These are phyloP conservation scores for Acrocyrtus sp. DNA, from an alignment of 2,888 invertebrate genomes.

Conservation along the genomic window DNA sequence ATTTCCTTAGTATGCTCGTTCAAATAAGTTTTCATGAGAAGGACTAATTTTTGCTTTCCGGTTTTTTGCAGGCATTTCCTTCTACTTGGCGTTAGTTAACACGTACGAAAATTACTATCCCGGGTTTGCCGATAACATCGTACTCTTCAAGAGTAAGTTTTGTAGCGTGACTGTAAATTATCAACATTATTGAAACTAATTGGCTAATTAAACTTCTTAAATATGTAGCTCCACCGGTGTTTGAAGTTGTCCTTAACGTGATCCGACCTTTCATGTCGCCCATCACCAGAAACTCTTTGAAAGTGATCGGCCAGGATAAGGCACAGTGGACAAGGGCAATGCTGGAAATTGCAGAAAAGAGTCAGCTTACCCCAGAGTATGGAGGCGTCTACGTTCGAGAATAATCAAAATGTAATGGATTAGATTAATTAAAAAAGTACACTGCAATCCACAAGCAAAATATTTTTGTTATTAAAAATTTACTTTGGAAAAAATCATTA, in stretches of 20 bases:
- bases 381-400: constrained; percentile 34
- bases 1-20: no score
- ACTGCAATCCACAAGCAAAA: no score
- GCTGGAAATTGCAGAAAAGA: constrained; percentile 18
- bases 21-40: neutral
- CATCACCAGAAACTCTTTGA: constrained; percentile 16
- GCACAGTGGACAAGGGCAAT: constrained; percentile 18
- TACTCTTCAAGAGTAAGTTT: constrained; percentile 5
- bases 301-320: constrained; percentile 33
- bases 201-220: no score
- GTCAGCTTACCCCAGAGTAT: constrained; percentile 22
- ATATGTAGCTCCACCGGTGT: constrained; percentile 33
- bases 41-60: no score
- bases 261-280: constrained; percentile 35
- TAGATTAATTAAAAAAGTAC: no score
- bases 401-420: no score
- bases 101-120: neutral
- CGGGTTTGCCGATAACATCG: neutral
- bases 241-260: constrained; percentile 27
- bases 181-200: no score
- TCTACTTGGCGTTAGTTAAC: neutral
- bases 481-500: no score
- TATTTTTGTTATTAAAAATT: no score
- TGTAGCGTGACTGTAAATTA: no score
- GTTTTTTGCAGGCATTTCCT: constrained; percentile 3